Conservation (phyloP, 92 coral and sea anemone genomes). For the Galaxea fascicularis region DNA sequence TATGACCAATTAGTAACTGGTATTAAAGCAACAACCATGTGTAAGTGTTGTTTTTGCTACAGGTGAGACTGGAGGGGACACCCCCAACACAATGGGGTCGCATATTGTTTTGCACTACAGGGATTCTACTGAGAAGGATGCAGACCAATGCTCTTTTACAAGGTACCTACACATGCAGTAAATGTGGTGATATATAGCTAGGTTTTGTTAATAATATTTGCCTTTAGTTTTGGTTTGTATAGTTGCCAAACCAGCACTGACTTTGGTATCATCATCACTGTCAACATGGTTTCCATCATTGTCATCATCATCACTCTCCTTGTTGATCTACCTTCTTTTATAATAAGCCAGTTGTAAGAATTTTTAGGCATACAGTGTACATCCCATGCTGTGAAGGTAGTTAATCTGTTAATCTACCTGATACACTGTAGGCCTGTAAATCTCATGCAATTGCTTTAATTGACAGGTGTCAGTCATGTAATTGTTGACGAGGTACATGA, state of each 20-base stretch:
- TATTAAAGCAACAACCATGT: no score
- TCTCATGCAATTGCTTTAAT: neutral
- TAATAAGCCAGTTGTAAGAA: no score
- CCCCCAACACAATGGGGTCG: constrained; percentile 74
- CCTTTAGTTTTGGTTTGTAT: no score
- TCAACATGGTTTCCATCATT: no score
- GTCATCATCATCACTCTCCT: neutral
- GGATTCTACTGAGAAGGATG: constrained; percentile 84
- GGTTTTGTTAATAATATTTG: no score
- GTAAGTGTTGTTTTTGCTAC: neutral
- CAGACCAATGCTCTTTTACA: constrained; percentile 74
- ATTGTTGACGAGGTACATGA: constrained; percentile 98
- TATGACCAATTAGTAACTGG: no score
- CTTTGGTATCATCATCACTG: neutral
- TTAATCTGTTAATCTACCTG: neutral
- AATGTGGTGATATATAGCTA: neutral
- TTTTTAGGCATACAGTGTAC: no score
- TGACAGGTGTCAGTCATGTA: constrained; percentile 92
- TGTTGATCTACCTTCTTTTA: no score
- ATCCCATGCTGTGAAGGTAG: neutral
- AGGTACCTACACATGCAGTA: constrained; percentile 61
- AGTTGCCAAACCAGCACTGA: neutral
- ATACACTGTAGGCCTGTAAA: no score
- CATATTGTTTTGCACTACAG: constrained; percentile 91
- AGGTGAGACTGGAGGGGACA: constrained; percentile 85